phyloP scores from a whole-genome alignment of 30 jellyfish, hydroid and myxozoan genomes.

The Cassiopea xamachana region DNA sequence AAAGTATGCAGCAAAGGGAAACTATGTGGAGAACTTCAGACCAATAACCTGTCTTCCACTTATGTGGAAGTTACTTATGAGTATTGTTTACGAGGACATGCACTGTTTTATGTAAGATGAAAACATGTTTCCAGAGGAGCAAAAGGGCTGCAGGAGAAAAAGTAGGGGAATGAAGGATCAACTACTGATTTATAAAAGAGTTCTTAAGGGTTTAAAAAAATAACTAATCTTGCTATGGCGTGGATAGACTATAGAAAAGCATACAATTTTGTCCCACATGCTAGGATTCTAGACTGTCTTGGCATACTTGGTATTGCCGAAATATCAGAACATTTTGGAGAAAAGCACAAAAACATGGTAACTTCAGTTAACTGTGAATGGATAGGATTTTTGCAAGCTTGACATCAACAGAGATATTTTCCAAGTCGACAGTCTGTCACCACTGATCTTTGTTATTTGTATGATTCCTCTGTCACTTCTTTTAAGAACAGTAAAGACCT shows the following conservation, averaged over 20 bases:
- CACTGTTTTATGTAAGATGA: background rate
- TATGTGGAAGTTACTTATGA: slow-evolving; percentile 3
- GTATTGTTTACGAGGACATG: background rate
- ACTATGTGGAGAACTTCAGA: slow-evolving; percentile 13
- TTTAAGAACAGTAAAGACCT: background rate
- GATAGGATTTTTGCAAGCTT: background rate
- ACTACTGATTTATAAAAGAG: background rate
- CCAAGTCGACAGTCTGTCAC: slow-evolving; percentile 47
- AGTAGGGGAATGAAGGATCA: slow-evolving; percentile 49
- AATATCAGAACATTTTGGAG: background rate
- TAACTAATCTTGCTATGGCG: slow-evolving; percentile 13
- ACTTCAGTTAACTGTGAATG: background rate
- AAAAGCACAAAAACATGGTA: background rate
- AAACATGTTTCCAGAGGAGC: background rate
- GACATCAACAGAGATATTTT: slow-evolving; percentile 26
- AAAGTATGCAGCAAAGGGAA: slow-evolving; percentile 8
- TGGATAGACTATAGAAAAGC: slow-evolving; percentile 56
- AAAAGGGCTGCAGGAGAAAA: background rate
- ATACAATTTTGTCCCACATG: slow-evolving; percentile 27
- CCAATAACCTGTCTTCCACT: slow-evolving; percentile 12
- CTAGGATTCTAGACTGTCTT: slow-evolving; percentile 23
- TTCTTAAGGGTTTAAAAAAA: slow-evolving; percentile 5
- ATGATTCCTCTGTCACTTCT: slow-evolving; percentile 19
- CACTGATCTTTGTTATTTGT: slow-evolving; percentile 23
- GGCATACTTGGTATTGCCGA: slow-evolving; percentile 15